Percentiles rank a stretch among this genome's conserved stretches.
Evolutionary conservation across 2,797 vertebrate species (phyloP).

Genomic region (Distichodus sexfasciatus): DNA sequence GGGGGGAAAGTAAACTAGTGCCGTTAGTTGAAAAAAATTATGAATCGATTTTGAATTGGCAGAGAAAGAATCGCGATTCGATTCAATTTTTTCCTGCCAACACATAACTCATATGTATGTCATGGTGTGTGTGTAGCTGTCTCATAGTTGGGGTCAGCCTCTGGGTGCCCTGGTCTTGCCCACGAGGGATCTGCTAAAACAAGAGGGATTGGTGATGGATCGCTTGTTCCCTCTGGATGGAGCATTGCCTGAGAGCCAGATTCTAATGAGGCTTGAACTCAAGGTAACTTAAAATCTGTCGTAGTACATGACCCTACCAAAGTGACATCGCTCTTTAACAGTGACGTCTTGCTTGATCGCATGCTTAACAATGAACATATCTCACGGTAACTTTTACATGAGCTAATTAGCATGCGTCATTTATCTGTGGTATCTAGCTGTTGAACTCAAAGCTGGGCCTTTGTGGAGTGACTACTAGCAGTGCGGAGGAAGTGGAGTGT

Average conservation of each 20-base stretch:
- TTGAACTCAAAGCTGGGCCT: constrained; percentile 70
- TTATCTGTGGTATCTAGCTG: constrained; percentile 57
- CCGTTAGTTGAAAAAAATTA: too few relatives aligned
- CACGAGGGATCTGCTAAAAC: constrained; percentile 75
- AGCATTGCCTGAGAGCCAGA: constrained; percentile 76
- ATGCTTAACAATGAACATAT: too few relatives aligned
- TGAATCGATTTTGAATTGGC: too few relatives aligned
- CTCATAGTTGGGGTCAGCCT: constrained; percentile 74
- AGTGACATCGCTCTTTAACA: neutral
- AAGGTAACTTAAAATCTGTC: constrained; percentile 70
- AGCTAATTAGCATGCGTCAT: neutral
- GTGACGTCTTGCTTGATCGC: too few relatives aligned
- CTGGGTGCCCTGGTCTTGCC: constrained; percentile 78
- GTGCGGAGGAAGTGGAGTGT: constrained; percentile 45
- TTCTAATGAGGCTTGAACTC: constrained; percentile 81
- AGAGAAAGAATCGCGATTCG: too few relatives aligned
- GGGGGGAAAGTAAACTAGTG: too few relatives aligned
- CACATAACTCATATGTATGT: too few relatives aligned
- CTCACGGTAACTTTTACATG: too few relatives aligned
- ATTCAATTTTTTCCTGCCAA: too few relatives aligned
- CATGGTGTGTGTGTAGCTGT: constrained; percentile 65
- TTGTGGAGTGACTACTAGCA: constrained; percentile 38
- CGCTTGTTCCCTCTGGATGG: constrained; percentile 79
- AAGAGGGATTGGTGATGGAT: constrained; percentile 79
- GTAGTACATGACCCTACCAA: neutral